Base-by-base conservation (phyloP, 2,888 invertebrate genomes). In the Harmothoe impar region DNA sequence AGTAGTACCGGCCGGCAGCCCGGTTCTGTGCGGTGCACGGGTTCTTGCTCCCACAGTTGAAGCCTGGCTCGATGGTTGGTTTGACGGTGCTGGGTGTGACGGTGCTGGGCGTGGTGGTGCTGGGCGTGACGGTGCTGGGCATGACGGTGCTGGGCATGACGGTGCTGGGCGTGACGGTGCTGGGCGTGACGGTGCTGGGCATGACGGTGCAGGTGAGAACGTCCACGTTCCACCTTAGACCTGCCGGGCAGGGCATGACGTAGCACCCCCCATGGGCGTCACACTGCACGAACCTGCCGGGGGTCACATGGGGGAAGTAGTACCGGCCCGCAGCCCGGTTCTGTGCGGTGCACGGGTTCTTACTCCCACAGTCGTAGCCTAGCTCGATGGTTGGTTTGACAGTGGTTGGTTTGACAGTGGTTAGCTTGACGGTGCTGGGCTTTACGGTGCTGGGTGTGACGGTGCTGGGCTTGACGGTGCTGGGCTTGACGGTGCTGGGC, bases 261-360 rank as follows among this genome's bases (percentile, higher is more conserved):
- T 92, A 93, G 52, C 94, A 93, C 33, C 93, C 92, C 7, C 93
- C 94, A 23, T 92, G 91, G 89, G 93, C 91, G 89, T 93, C 93
- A 85, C 94, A 94, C 92, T 94, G 93, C 29, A 94, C 94, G 90
- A 93, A 94, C 90, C 92, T 92, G 77, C 89, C 91, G 0, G 91
- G 91, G 88, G 93, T 92, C n/a, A 91, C 91, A 56, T 93, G 89
- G 15, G 93, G 91, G 91, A 93, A 94, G 93, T 94, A 94, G 86
- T 93, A 91, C 29, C 92, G 91, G 12, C 94, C 94, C 10, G 91
- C 54, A 54, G 92, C 93, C 7, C 93, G 91, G 91, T 93, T 94
- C 68, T 93, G 92, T 12, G 91, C 90, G 0, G 93, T 93, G 91
- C 94, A 94, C 1, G 94, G 94, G 92, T 93, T 94, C 68, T 90